Percentiles rank a stretch among this genome's conserved stretches.
These are phyloP conservation scores for Leistus spinibarbis DNA, from an alignment of 2,888 invertebrate genomes.

Conservation along the genomic window DNA sequence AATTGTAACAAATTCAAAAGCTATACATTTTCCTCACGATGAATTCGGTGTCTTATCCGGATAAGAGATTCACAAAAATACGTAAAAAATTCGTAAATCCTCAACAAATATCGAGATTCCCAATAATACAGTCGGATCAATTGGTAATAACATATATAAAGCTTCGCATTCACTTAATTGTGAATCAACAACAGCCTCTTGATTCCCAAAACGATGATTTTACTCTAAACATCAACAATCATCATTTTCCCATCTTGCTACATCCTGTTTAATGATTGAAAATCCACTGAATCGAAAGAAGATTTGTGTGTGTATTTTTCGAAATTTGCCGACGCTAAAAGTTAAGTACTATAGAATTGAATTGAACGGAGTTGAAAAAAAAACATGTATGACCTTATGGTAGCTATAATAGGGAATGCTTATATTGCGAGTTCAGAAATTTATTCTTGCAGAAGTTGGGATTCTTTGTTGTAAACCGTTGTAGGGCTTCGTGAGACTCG, in stretches of 20 bases:
- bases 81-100: background rate
- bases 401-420: constrained; percentile 10
- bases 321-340: constrained; percentile 41
- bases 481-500: constrained; percentile 18
- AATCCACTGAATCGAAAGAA: constrained; percentile 47
- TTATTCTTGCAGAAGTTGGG: constrained; percentile 31
- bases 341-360: constrained; percentile 41
- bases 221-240: constrained; percentile 1
- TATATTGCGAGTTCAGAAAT: constrained; percentile 1
- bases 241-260: constrained; percentile 42
- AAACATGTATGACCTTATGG: constrained; percentile 17
- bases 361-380: constrained; percentile 3
- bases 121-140: constrained; percentile 21
- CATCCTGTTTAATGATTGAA: constrained; percentile 54
- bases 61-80: background rate
- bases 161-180: constrained; percentile 20
- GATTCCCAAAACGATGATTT: constrained; percentile 3
- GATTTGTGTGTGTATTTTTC: constrained; percentile 22
- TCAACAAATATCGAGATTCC: constrained; percentile 27
- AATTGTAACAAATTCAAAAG: background rate
- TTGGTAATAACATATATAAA: background rate
- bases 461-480: constrained; percentile 22
- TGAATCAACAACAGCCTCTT: constrained; percentile 24
- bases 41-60: background rate
- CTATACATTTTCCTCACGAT: background rate